A percentile compares a stretch with the other conserved stretches of the same genome.
Evolutionary conservation across 2,888 invertebrate species (phyloP).

Genomic region (Junonia oenone): DNA sequence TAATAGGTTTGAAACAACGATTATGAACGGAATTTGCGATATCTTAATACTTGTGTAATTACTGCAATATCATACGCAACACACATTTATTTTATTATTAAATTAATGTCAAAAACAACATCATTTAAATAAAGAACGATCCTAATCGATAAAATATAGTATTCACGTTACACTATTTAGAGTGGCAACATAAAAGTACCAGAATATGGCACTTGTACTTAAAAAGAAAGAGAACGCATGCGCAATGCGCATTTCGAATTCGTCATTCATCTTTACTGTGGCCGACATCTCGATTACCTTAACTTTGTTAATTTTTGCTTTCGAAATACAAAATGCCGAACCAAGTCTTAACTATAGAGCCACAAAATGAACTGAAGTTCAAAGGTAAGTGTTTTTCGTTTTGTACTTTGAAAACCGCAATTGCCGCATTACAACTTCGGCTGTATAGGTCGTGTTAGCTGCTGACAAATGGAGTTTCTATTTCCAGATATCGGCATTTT

Average conservation of each 20-base stretch:
- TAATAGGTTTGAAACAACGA: no score
- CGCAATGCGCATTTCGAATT: slow-evolving; percentile 56
- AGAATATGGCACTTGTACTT: slow-evolving; percentile 18
- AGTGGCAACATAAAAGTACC: slow-evolving; percentile 16
- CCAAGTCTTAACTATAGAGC: slow-evolving; percentile 92
- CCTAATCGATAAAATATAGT: slow-evolving; percentile 7
- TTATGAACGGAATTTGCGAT: no score
- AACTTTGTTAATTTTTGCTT: slow-evolving; percentile 58
- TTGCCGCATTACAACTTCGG: slow-evolving; percentile 59
- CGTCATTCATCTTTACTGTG: slow-evolving; percentile 59
- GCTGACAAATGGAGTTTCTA: slow-evolving; percentile 79
- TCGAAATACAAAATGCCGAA: slow-evolving; percentile 80
- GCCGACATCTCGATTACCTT: slow-evolving; percentile 60
- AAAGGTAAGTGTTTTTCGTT: slow-evolving; percentile 84
- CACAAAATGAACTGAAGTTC: slow-evolving; percentile 93
- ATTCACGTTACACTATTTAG: not conserved
- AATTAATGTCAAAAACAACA: not conserved
- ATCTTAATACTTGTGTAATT: no score
- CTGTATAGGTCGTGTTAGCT: slow-evolving; percentile 65
- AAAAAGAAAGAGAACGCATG: slow-evolving; percentile 38
- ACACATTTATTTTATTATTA: not conserved
- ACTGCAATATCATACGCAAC: no score
- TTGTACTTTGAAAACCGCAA: slow-evolving; percentile 36
- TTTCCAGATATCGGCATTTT: slow-evolving; percentile 76
- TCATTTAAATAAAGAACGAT: slow-evolving; percentile 4